Base-by-base conservation (phyloP, 2,888 invertebrate species). In the Ferdinandea cuprea region DNA sequence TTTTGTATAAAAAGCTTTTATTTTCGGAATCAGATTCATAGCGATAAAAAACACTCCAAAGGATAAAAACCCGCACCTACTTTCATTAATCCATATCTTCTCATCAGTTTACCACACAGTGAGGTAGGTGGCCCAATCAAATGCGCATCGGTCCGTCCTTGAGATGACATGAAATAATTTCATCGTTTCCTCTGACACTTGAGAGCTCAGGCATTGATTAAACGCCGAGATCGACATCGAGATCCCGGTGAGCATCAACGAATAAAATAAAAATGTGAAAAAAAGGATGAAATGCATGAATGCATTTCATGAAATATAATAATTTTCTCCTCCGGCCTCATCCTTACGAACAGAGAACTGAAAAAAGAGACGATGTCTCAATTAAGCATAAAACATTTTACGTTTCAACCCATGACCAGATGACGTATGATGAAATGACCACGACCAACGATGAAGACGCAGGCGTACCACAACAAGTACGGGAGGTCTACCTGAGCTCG, bases 41-140 rank as follows among this genome's bases (percentile, higher is more conserved):
- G 7, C 6, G 7, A 1, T 13, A 37, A n/a, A 40, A 7, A 13
- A 15, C n/a, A 37, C 8, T 61, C 30, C 1, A 8, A 19, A 35
- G 5, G 13, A 8, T 13, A 40, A 9, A 42, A 4, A 30, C 42
- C 15, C 44, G 50, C n/a, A 30, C 30, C 9, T 25, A 58, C 32
- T 25, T 68, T 6, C 13, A n/a, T n/a, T 32, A 46, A 21, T 50
- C 9, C 42, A 54, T 48, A 72, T 78, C 78, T 71, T 15, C 40
- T n/a, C 42, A 73, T 73, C 66, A 68, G 32, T 56, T 2, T 54
- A 46, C 13, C 58, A 46, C 58, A 46, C 35, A 19, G 30, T 48
- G n/a, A 80, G 68, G 80, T 80, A 74, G 80, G 80, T 80, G 80
- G 80, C 80, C 80, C 74, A 80, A 74, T 74, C 68, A 80, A 80